Percentiles rank a stretch among this genome's conserved stretches.
Conservation (phyloP, 2,888 invertebrate genomes). For the Sinelater perroti region DNA sequence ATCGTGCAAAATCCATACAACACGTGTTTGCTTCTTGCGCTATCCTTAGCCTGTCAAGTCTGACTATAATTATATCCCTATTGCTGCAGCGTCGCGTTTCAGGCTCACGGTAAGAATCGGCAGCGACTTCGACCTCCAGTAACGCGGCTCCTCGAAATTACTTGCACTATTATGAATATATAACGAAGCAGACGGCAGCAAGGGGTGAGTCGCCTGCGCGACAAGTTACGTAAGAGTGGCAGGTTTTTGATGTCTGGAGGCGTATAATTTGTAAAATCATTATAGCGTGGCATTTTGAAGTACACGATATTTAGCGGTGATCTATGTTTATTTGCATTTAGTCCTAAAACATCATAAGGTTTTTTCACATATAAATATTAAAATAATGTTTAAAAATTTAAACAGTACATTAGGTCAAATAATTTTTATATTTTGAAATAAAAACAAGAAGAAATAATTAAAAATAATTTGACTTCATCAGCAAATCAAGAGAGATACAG, state of each 20-base stretch:
- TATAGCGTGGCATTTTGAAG: too few relatives aligned
- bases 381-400: too few relatives aligned
- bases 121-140: constrained; percentile 8
- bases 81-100: constrained; percentile 20
- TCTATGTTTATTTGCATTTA: too few relatives aligned
- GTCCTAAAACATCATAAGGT: too few relatives aligned
- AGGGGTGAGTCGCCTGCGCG: constrained; percentile 5
- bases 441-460: too few relatives aligned
- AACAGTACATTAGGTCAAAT: too few relatives aligned
- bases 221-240: constrained; percentile 1
- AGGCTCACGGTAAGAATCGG: constrained; percentile 13
- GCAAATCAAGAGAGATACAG: too few relatives aligned
- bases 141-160: constrained; percentile 13
- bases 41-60: constrained; percentile 42
- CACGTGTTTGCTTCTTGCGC: constrained; percentile 45
- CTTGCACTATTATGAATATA: constrained; percentile 21
- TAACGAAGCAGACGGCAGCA: constrained; percentile 16
- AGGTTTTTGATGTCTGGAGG: constrained; percentile 3
- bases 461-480: too few relatives aligned
- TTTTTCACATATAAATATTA: too few relatives aligned
- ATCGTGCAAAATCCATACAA: constrained; percentile 48
- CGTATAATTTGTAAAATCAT: too few relatives aligned
- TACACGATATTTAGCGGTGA: too few relatives aligned
- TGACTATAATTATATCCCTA: constrained; percentile 31
- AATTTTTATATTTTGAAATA: too few relatives aligned